Base-by-base conservation (phyloP, 2,797 vertebrate species). In the Paratrypauchen microcephalus region DNA sequence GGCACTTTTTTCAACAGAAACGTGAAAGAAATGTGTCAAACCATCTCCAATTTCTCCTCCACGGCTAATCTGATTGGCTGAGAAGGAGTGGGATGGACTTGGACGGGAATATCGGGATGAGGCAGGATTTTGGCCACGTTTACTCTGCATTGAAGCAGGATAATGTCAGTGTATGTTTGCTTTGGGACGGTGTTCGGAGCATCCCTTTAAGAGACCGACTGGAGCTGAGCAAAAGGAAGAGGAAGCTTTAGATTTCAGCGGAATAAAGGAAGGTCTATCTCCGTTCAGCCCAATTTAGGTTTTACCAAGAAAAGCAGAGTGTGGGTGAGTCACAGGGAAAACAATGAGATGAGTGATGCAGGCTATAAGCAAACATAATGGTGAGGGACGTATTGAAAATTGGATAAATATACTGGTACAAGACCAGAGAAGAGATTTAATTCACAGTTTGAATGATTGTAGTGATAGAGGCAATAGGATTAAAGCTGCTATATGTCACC, bases 41-140 rank as follows among this genome's bases (percentile, higher is more conserved):
- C 85, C 86, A 80, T 87, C 87, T 90, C 84, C 83, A 75, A 78
- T 92, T 90, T 89, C 89, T 84, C 85, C 84, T 87, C 88, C 89
- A 86, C 85, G 61, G 50, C 87, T 90, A 92, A 92, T 92, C 89
- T 91, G 89, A 92, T 90, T 92, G 91, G 91, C 88, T 82, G 70
- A 72, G 78, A 73, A 54, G 78, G 73, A 78, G 68, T 76, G 78
- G 87, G 83, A 50, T 4, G 80, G 80, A 82, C 79, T 87, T 89
- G 88, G 88, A 83, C 24, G 59, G 74, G 78, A 78, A 77, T 74
- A 75, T 82, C 79, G 83, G 76, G 88, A 87, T 86, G 81, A 88
- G 77, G 80, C 81, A 80, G 86, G 86, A 90, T 83, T 90, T 87
- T 78, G 79, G 85, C 82, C 69, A 73, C 57, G 84, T 82, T 58